Evolutionary conservation across 2,113 vertebrate species (phyloP).

Genomic region (Columbina picui): DNA sequence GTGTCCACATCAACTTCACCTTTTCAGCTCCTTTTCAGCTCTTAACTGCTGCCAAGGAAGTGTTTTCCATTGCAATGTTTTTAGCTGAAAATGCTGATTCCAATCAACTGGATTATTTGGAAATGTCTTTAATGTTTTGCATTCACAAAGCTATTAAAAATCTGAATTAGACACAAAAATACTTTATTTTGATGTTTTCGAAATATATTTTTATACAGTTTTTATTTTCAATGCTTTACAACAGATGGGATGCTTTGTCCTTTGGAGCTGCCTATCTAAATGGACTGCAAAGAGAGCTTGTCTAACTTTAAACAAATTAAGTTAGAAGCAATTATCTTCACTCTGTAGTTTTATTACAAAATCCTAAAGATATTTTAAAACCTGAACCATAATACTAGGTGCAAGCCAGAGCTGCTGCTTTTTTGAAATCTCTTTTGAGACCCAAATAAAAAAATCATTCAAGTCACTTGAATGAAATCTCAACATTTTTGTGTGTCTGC

Average conservation of each 20-base stretch:
- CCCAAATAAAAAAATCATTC: neutral
- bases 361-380: neutral
- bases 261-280: neutral
- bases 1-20: neutral
- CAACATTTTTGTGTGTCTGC: neutral
- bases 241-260: neutral
- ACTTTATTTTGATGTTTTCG: neutral
- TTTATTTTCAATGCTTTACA: neutral
- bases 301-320: neutral
- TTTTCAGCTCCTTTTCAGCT: neutral
- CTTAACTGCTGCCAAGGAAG: rapidly evolving
- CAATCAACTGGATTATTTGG: neutral
- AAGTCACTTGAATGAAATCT: neutral
- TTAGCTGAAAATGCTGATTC: neutral
- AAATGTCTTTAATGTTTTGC: neutral
- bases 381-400: neutral
- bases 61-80: rapidly evolving
- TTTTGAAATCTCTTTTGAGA: neutral
- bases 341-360: neutral
- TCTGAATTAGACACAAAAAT: neutral
- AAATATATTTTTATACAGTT: neutral
- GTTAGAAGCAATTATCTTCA: neutral
- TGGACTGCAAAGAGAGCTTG: neutral
- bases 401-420: neutral
- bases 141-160: neutral